Evolutionary conservation across 2,113 vertebrate genomes (phyloP), one percentile per base, ranked within the genome.

Genomic region (Tragelaphus scriptus): DNA sequence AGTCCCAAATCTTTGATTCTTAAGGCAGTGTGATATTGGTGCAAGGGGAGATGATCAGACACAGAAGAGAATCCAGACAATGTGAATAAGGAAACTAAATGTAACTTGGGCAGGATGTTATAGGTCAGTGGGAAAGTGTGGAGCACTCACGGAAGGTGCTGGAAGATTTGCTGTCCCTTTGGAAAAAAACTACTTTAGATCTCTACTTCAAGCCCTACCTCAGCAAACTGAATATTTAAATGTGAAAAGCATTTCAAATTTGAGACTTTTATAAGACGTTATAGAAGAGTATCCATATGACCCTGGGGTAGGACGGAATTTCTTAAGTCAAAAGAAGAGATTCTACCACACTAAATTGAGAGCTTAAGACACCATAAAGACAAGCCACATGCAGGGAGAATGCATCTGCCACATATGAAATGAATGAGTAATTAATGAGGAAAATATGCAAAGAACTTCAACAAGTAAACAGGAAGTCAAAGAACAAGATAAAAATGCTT

Each of bases 61-160:
- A 6, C 40, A 77, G 55, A 32, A 26, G 4, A 36, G 79, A 32
- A 49, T 6, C 32, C 32, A 40, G 23, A 23, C 40, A n/a, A 21
- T 1, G 4, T 19, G 19, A 6, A 12, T 36, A 30, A 89, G 40
- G 86, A 58, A 44, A 40, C 26, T 32, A 17, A 26, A n/a, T 26
- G 4, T 28, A 6, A 32, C 1, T 44, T 7, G 23, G 9, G 59
- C 4, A 53, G 53, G 80, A 19, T 3, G 0, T 14, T 28, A 13
- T 2, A 36, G 47, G 15, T 53, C 13, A 25, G 53, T 40, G 9
- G 49, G 47, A 30, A 25, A 9, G 3, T 7, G 17, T 13, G 58
- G 40, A 11, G 2, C 17, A 6, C 7, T 40, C 7, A 12, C 19
- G 12, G 47, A 11, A 2, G 11, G 30, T 28, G 47, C 26, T 85